Base-by-base conservation (phyloP, 2,797 vertebrate species). In the Meda fulgida region DNA sequence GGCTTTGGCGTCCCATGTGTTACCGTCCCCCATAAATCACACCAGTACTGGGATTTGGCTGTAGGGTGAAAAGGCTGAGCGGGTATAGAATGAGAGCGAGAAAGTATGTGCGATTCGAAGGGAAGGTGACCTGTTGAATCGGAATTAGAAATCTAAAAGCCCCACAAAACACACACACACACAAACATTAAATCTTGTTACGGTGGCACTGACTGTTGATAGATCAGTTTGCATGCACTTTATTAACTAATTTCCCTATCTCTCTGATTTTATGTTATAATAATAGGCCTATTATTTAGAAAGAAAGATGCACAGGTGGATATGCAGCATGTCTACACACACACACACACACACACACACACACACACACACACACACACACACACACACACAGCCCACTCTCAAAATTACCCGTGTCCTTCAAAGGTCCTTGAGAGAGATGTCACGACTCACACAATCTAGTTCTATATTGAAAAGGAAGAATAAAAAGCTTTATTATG, bases 401-500 rank as follows among this genome's bases (percentile, higher is more conserved):
- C 69, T 71, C 58, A 48, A 78, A 86, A 88, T 81, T 46, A 70
- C 43, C 85, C n/a, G 19, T 58, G 60, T 84, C 89, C 87, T 90
- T 90, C 83, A 89, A 87, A 90, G 63, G 86, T 82, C 91, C 89
- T 92, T 91, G 90, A 90, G 85, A 82, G 81, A 86, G 81, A 86
- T 87, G 84, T 78, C 80, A 72, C 36, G 48, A 43, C 78, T 75
- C 81, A 85, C 89, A 26, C 70, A 67, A 82, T 86, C 87, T 81
- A 73, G 70, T 81, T 85, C 86, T 86, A 86, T 87, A 89, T 81
- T 90, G 86, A 87, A 90, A 85, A 78, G 85, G 89, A 81, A 31
- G 66, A 87, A 91, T 91, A 87, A 90, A 89, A 87, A 91, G 89
- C 89, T 91, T 92, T 92, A 92, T 92, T 92, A 93, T 91, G 92